A percentile compares a stretch with the other conserved stretches of the same genome.
Conservation (phyloP, 2,797 vertebrate species). For the Ambastaia sidthimunki region DNA sequence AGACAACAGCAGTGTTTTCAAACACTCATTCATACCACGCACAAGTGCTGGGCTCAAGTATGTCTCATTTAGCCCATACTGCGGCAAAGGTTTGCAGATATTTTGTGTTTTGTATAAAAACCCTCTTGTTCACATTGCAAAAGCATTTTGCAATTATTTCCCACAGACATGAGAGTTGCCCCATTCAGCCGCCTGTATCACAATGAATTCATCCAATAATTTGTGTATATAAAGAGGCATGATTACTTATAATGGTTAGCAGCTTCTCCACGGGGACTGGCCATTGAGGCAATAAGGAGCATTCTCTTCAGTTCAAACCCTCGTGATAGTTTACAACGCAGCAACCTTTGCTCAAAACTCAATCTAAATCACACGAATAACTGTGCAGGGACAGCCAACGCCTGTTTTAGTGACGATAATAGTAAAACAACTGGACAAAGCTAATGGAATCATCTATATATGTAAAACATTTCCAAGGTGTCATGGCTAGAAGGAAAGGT, state of each 20-base stretch:
- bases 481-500: background rate
- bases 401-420: conserved; percentile 28
- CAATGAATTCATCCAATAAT: conserved; percentile 38
- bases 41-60: conserved; percentile 43
- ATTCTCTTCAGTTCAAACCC: background rate
- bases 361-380: conserved; percentile 1
- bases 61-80: conserved; percentile 35
- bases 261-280: conserved; percentile 25
- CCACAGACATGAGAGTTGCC: conserved; percentile 42
- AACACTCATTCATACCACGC: conserved; percentile 32
- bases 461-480: conserved; percentile 13
- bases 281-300: conserved; percentile 35
- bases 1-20: conserved; percentile 43
- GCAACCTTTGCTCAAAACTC: conserved; percentile 4
- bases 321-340: conserved; percentile 23
- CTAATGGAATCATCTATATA: conserved; percentile 22
- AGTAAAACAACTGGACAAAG: conserved; percentile 9
- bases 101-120: conserved; percentile 45
- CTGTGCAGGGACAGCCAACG: conserved; percentile 11
- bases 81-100: conserved; percentile 3
- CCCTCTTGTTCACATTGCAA: conserved; percentile 51
- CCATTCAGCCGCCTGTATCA: conserved; percentile 43
- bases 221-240: conserved; percentile 34
- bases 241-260: conserved; percentile 47
- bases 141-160: conserved; percentile 49